Evolutionary conservation across 2,797 vertebrate species (phyloP), one percentile per base, ranked within the genome.

Genomic region (Toxotes lorentzi): DNA sequence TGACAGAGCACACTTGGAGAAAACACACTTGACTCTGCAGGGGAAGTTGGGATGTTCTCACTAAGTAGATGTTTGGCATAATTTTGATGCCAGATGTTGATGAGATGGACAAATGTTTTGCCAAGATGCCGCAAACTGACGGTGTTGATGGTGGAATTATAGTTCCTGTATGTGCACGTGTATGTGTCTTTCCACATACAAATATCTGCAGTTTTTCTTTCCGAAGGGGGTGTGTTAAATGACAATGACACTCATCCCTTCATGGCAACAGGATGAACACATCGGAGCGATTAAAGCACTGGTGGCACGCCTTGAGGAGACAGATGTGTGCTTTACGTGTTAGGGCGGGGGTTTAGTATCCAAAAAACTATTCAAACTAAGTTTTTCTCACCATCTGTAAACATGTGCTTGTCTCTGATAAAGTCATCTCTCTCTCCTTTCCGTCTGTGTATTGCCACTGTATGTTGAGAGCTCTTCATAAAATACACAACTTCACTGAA

Each of bases 181-280:
- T 16, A 54, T 41, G 62, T 59, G 60, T 68, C 75, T 58, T n/a
- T 63, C 34, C 14, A 64, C 57, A 47, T 51, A 24, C 40, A 62
- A 48, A 74, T 63, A 65, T 73, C 21, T 79, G 76, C 53, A 66
- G 63, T 27, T 65, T 64, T 58, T 70, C 58, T 78, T 72, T 71
- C 66, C 57, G 23, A 71, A 54, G 61, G 61, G n/a, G 86, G 86
- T 91, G 90, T 90, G 84, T 86, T 87, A 92, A 93, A 93, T 92
- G 92, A 88, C 84, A 85, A 51, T 93, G 92, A 93, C 92, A 92
- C 71, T 93, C 90, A 93, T 94, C 92, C 85, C 84, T 83, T 85
- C 80, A 24, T 70, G 57, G 73, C 81, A 78, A 91, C 85, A 79
- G 88, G 81, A 87, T 83, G 83, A 91, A 78, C 78, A 48, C 86